phyloP scores from a whole-genome alignment of 2,797 vertebrate genomes.

The Typhlichthys subterraneus region DNA sequence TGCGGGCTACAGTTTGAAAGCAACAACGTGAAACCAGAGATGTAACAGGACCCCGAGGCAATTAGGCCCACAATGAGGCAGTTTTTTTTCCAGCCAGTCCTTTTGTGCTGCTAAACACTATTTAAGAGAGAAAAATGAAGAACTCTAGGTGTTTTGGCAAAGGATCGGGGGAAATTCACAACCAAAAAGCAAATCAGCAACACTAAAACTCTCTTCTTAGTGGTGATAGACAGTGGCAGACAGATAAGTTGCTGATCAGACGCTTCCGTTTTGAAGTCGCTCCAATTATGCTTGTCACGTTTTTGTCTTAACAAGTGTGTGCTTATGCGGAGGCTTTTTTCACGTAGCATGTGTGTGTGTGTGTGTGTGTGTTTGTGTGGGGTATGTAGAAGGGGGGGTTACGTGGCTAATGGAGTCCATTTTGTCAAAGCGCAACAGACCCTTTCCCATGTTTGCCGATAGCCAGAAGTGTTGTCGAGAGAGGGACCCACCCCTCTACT shows the following conservation, averaged over 20 bases:
- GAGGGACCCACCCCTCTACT: background rate
- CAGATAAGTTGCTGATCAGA: no score
- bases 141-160: constrained; percentile 37
- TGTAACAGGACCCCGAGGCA: constrained; percentile 78
- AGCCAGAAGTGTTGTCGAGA: constrained; percentile 32
- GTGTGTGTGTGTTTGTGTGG: constrained; percentile 15
- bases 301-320: constrained; percentile 10
- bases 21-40: constrained; percentile 79
- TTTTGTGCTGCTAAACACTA: constrained; percentile 77
- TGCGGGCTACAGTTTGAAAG: constrained; percentile 79
- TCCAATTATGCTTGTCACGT: constrained; percentile 12
- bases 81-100: constrained; percentile 63
- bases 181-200: constrained; percentile 27
- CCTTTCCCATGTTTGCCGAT: constrained; percentile 61
- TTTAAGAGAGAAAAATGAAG: constrained; percentile 68
- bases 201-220: constrained; percentile 17
- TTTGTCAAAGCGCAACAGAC: constrained; percentile 34
- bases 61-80: constrained; percentile 81
- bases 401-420: constrained; percentile 29
- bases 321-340: constrained; percentile 20
- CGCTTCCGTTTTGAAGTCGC: background rate
- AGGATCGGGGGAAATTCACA: constrained; percentile 25
- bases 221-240: constrained; percentile 4
- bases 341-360: constrained; percentile 8
- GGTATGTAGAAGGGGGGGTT: constrained; percentile 15